phyloP scores from a whole-genome alignment of 2,113 vertebrate genomes.

The Anguilla rostrata region DNA sequence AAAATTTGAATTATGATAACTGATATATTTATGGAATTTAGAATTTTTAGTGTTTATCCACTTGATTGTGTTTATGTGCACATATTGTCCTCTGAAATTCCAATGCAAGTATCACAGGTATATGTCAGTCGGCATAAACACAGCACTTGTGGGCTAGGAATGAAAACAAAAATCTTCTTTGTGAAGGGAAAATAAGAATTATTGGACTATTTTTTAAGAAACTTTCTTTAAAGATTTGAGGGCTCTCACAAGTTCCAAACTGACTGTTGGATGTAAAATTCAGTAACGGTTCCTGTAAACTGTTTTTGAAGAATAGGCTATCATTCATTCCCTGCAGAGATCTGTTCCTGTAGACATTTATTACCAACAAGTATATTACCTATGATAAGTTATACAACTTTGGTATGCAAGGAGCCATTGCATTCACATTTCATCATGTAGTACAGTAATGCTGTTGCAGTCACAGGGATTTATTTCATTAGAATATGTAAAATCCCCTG shows the following conservation, averaged over 20 bases:
- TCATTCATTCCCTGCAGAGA: background rate
- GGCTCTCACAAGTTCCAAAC: background rate
- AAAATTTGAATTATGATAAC: too few species aligned
- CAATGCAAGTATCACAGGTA: background rate
- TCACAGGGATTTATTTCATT: conserved; percentile 1
- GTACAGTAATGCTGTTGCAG: background rate
- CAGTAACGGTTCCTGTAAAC: background rate
- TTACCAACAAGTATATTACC: background rate
- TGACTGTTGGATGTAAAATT: background rate
- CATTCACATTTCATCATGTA: conserved; percentile 23
- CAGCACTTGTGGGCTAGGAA: background rate
- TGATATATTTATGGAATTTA: too few species aligned
- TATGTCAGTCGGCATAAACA: background rate
- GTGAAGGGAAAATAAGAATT: background rate
- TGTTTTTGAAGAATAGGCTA: background rate
- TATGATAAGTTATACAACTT: background rate
- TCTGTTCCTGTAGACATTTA: background rate
- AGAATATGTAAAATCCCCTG: background rate
- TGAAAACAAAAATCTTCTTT: background rate
- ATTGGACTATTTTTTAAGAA: background rate
- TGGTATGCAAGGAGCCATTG: background rate
- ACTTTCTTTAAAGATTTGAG: background rate
- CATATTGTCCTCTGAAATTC: background rate
- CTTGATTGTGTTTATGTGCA: too few species aligned
- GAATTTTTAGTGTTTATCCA: too few species aligned